Base-by-base conservation (phyloP, 2,888 invertebrate species). In the Pegoplata infirma region DNA sequence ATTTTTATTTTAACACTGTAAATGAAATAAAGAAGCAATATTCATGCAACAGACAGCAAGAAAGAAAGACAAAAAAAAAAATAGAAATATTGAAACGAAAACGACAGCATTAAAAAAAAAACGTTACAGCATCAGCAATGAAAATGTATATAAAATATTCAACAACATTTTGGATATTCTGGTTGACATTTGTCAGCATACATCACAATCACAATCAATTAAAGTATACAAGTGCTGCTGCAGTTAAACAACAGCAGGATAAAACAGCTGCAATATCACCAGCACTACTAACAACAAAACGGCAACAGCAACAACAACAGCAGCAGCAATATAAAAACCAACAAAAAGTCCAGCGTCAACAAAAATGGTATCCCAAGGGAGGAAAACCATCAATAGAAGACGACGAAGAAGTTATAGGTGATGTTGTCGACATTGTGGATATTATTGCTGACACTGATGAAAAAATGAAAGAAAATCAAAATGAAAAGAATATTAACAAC, bases 141-240 rank as follows among this genome's bases (percentile, higher is more conserved):
- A 80, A 78, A 69, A 86, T 86, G 86, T 83, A 84, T 83, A 85
- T 87, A 72, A 67, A 78, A 78, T 55, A 74, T 59, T 76, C 68
- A 64, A 80, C 84, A 81, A 80, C 85, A 81, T 83, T 86, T 84
- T 86, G 87, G 85, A 83, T 87, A 82, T 83, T 88, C 82, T 82
- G 85, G 83, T 82, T 87, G 86, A 86, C 85, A 84, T 84, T 87
- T 84, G 83, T 85, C 79, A 83, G 82, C 80, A 66, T 82, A 72
- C 82, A 84, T 81, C 85, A 84, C 80, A 82, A 84, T 77, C 84
- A 19, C 36, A 61, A 79, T 75, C 67, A 72, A 83, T 82, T 79
- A 80, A 72, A 71, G 77, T 69, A 79, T 25, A 64, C 72, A 68
- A 77, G 47, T 77, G 63, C 78, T 21, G 67, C 72, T 19, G 58